phyloP scores from a whole-genome alignment of 2,797 vertebrate genomes.

The Sitta carolinensis region DNA sequence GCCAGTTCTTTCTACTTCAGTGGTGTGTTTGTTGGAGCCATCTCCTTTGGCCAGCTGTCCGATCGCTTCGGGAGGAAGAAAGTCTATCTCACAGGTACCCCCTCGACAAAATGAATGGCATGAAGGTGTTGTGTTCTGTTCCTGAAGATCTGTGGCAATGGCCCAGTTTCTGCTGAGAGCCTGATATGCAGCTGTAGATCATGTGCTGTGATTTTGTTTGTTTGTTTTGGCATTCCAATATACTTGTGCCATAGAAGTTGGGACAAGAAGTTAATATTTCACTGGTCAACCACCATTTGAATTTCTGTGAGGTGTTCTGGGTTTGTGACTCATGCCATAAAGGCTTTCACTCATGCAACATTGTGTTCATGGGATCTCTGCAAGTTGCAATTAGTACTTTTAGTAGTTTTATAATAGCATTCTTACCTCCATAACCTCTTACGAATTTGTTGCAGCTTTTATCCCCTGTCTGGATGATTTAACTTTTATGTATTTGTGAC shows the following conservation, averaged over 20 bases:
- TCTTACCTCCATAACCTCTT: neutral
- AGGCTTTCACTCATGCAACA: fast-evolving
- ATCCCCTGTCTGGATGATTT: neutral
- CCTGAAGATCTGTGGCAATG: neutral
- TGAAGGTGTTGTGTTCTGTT: fast-evolving
- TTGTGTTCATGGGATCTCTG: neutral
- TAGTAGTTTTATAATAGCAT: neutral
- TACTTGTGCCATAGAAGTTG: neutral
- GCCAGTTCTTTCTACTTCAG: slow-evolving; percentile 82
- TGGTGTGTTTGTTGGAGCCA: slow-evolving; percentile 80
- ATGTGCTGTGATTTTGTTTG: neutral
- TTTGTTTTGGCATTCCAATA: neutral
- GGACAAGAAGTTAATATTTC: neutral
- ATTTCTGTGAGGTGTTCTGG: neutral
- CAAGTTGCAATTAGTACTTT: neutral
- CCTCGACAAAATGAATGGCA: neutral
- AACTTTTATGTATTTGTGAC: neutral
- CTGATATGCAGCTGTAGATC: neutral
- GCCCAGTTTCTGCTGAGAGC: neutral
- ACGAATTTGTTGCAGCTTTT: neutral
- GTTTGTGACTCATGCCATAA: fast-evolving
- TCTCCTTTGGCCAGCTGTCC: slow-evolving; percentile 80
- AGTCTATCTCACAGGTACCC: slow-evolving; percentile 80
- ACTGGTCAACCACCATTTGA: neutral
- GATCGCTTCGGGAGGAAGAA: slow-evolving; percentile 81